phyloP scores from a whole-genome alignment of 2,797 vertebrate genomes.

The Chelon labrosus region DNA sequence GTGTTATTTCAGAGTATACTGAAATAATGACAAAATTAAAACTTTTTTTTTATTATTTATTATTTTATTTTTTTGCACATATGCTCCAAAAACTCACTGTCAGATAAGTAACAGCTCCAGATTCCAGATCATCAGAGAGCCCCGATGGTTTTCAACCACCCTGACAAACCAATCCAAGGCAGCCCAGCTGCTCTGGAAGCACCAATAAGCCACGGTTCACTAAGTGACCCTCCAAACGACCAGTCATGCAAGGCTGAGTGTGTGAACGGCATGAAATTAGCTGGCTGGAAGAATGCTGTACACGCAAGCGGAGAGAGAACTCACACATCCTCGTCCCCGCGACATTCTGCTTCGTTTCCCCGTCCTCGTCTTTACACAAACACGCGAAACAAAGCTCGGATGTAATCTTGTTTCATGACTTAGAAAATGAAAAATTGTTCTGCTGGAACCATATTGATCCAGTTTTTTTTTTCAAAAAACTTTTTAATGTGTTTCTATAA shows the following conservation, averaged over 20 bases:
- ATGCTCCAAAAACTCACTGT: constrained; percentile 12
- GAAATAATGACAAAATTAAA: constrained; percentile 14
- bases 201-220: constrained; percentile 51
- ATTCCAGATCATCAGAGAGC: constrained; percentile 18
- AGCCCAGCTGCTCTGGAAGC: constrained; percentile 58
- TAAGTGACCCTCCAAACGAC: constrained; percentile 47
- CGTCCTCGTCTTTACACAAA: constrained; percentile 37
- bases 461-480: constrained; percentile 29
- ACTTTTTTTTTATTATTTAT: not conserved
- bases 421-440: constrained; percentile 43
- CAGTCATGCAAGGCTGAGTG: constrained; percentile 46
- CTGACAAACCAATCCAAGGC: constrained; percentile 30
- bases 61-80: not conserved
- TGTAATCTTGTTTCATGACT: constrained; percentile 37
- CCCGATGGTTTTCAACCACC: constrained; percentile 30
- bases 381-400: constrained; percentile 13
- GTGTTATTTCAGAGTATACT: not conserved
- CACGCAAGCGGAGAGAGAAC: constrained; percentile 23
- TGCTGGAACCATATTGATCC: constrained; percentile 45
- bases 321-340: not conserved
- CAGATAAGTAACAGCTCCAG: constrained; percentile 26
- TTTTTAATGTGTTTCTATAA: constrained; percentile 61
- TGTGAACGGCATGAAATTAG: constrained; percentile 43
- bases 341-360: constrained; percentile 7
- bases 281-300: constrained; percentile 30